phyloP scores from a whole-genome alignment of 1,140 invertebrate genomes.

The Zaprionus africanus region DNA sequence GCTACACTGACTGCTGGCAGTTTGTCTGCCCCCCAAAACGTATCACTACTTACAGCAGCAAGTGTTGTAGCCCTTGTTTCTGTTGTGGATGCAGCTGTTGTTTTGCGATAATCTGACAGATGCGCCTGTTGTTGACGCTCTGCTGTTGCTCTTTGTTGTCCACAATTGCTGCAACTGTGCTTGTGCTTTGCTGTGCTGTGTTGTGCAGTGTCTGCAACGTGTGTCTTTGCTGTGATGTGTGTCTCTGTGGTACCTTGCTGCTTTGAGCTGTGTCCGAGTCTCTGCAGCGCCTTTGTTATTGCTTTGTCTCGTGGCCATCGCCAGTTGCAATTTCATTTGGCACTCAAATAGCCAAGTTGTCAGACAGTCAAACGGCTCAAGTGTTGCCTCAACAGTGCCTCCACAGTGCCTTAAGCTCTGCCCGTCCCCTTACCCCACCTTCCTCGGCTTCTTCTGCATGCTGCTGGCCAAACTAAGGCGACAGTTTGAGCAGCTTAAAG shows the following conservation, averaged over 20 bases:
- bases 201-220: not conserved
- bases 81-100: not conserved
- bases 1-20: not conserved
- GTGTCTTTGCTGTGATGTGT: not conserved
- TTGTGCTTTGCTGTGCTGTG: not conserved
- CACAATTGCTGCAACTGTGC: not conserved
- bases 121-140: not conserved
- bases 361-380: constrained; percentile 5
- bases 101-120: not conserved
- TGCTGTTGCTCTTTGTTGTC: constrained; percentile 2
- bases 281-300: not conserved
- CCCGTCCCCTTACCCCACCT: not conserved
- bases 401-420: not conserved
- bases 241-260: not conserved
- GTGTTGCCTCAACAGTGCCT: constrained; percentile 1
- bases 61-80: not conserved
- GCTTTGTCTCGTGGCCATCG: not conserved
- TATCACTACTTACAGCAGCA: not conserved
- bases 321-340: not conserved
- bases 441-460: not conserved
- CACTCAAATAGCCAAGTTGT: constrained; percentile 4
- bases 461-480: not conserved
- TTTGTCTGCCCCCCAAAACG: not conserved
- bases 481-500: constrained; percentile 24
- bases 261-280: not conserved